phyloP scores from a whole-genome alignment of 2,888 invertebrate species.

The Encarsia formosa region DNA sequence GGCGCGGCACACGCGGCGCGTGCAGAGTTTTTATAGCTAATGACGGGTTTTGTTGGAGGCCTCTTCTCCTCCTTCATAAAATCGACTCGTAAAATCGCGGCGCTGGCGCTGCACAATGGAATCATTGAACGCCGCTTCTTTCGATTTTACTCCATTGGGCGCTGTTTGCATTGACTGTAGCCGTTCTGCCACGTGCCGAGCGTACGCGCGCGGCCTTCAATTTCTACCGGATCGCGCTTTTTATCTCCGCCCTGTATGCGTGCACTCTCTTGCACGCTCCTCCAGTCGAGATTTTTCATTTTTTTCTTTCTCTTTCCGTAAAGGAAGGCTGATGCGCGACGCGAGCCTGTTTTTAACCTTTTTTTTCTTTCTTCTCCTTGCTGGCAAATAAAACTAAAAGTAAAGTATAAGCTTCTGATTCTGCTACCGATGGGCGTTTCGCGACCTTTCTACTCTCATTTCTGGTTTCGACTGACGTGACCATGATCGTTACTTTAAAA shows the following conservation, averaged over 20 bases:
- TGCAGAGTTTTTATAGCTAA: no score
- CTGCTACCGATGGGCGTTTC: no score
- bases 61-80: no score
- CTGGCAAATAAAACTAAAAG: no score
- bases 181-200: slow-evolving; percentile 19
- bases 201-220: slow-evolving; percentile 22
- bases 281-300: background rate
- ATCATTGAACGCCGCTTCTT: slow-evolving; percentile 37
- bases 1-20: no score
- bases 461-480: no score
- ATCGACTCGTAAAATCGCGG: slow-evolving; percentile 45
- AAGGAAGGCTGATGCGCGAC: no score
- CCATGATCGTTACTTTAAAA: no score
- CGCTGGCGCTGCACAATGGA: slow-evolving; percentile 41
- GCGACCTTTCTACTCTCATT: background rate
- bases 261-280: background rate
- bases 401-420: no score
- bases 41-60: slow-evolving; percentile 40
- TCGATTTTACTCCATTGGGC: no score
- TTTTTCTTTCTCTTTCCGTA: background rate
- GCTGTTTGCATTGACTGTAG: background rate
- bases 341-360: background rate
- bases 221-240: slow-evolving; percentile 19
- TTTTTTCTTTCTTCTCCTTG: background rate
- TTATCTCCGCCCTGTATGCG: background rate